phyloP scores from a whole-genome alignment of 2,113 vertebrate species.

The Ptyas mucosa region DNA sequence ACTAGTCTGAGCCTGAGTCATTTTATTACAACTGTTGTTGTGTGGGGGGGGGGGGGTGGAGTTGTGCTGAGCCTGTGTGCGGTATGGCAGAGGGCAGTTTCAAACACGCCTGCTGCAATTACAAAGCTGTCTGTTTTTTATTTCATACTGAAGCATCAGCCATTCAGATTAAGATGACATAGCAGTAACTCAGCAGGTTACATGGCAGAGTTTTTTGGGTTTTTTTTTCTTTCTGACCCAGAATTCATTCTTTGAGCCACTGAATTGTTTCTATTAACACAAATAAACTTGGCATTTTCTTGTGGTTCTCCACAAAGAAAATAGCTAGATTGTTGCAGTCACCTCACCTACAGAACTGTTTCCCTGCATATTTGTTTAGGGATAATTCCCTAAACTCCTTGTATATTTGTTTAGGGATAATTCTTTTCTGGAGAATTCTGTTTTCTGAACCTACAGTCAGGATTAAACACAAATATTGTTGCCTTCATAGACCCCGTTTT shows the following conservation, averaged over 20 bases:
- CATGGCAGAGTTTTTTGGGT: too few species aligned
- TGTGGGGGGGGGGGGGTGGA: background rate
- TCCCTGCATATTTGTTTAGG: background rate
- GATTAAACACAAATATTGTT: background rate
- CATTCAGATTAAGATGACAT: conserved; percentile 6
- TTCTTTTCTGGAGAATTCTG: background rate
- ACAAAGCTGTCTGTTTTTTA: background rate
- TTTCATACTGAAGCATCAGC: conserved; percentile 1
- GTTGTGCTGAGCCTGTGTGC: conserved; percentile 34
- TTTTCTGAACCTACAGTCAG: background rate
- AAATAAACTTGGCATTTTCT: background rate
- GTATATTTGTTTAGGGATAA: background rate
- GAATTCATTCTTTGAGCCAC: background rate
- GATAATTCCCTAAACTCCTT: too few species aligned
- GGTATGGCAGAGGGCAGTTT: conserved; percentile 30
- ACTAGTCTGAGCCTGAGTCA: conserved; percentile 57
- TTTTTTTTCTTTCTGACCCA: background rate
- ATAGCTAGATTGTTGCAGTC: background rate
- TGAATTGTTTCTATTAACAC: background rate
- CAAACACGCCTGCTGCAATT: background rate
- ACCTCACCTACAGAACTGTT: background rate
- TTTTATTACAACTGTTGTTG: background rate
- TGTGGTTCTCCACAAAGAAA: background rate
- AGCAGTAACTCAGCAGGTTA: background rate
- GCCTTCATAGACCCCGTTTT: background rate